Base-by-base conservation (phyloP, 2,113 vertebrate species). In the Callospermophilus lateralis region DNA sequence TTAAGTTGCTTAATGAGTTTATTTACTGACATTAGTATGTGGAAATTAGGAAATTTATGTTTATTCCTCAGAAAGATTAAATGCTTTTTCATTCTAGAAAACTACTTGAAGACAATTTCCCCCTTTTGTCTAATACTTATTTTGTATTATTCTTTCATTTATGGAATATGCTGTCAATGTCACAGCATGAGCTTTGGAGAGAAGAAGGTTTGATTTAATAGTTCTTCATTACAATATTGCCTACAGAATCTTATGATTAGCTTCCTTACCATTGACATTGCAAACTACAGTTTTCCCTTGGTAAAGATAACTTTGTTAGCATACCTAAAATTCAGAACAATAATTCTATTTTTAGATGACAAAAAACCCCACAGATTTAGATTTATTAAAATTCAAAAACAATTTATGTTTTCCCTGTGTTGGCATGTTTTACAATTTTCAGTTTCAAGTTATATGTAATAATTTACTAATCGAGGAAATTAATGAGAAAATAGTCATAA, bases 81-180 rank as follows among this genome's bases (percentile, higher is more conserved):
- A 81, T 94, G 97, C 53, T 96, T 97, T 93, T 95, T 30, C 95
- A 90, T 95, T 94, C 87, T 92, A 96, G 89, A 96, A 98, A 97
- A 89, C 86, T 73, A 76, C 24, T 97, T 34, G 79, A 96, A 98
- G 98, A 98, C 98, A 48, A 97, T 98, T 97, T 92, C 92, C 97
- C 55, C 86, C 73, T 97, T 98, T 97, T 94, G 95, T 83, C 96
- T 97, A 94, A 95, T 86, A 95, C 94, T 84, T 98, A 96, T 98
- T 98, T 98, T 97, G 28, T 96, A 96, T 98, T 98, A 98, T 97
- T 97, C 97, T 98, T 98, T 99, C 97, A 98, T 97, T 98, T 98
- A 81, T 78, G 98, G 94, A 98, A 97, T 96, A 97, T 10, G 89
- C 98, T 98, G 98, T 97, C 98, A 98, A 97, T 77, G 91, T 98